Base-by-base conservation (phyloP, 2,797 vertebrate genomes). In the Taenioides sp. region DNA sequence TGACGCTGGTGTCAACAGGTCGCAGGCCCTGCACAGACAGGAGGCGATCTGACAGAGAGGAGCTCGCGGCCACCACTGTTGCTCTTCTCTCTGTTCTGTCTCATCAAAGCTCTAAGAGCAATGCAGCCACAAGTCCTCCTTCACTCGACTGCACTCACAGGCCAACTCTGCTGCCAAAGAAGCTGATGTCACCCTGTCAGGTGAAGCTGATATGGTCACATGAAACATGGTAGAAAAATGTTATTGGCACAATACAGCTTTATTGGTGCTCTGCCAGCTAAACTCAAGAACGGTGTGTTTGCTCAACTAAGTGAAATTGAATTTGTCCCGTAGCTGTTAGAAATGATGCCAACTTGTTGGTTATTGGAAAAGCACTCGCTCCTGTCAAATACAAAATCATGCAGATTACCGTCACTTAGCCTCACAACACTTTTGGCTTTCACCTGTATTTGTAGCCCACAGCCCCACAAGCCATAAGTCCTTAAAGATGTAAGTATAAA, bases 1-100 rank as follows among this genome's bases (percentile, higher is more conserved):
- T 73, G 84, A 81, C 69, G 43, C 52, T 72, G 75, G 64, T 82
- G 74, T 81, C 87, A 86, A 77, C 86, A 84, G 87, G 86, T 86
- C 47, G 52, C 37, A 71, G 82, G 55, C 71, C 65, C 75, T 69
- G 77, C 77, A 50, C 80, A 88, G 84, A 91, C 80, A 27, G 79
- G 70, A 89, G 75, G 28, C 22, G 49, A 67, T n/a, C 73, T 87
- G 89, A 88, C 86, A 76, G 5, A 3, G 67, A 27, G 1, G 70
- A 81, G 80, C 83, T 86, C 69, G 77, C 40, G 75, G 83, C 78
- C 77, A 72, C 78, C 76, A 47, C 75, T 54, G 68, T 72, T 73
- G 73, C 82, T 72, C 77, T 72, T 80, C 76, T 79, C 67, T 77
- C 82, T 86, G 83, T 82, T 89, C 70, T 54, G 67, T 83, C 79